Percentiles rank a stretch among this genome's conserved stretches.
These are phyloP conservation scores for Tragelaphus oryx DNA, from an alignment of 2,797 vertebrate species.

Conservation along the genomic window DNA sequence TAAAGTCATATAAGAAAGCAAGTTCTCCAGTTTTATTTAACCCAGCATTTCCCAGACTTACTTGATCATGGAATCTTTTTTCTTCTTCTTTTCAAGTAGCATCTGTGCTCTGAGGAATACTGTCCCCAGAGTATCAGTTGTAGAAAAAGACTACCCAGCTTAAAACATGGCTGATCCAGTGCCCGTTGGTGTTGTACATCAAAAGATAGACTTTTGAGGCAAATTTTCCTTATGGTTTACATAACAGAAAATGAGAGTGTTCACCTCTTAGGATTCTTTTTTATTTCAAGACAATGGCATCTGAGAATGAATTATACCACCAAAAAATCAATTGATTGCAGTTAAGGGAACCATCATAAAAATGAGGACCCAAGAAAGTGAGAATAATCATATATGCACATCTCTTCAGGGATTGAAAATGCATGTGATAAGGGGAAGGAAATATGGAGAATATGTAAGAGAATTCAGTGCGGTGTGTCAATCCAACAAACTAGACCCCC, in stretches of 20 bases:
- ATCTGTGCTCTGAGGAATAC: conserved; percentile 57
- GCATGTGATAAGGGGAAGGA: neutral
- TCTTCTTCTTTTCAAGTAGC: conserved; percentile 24
- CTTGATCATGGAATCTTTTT: conserved; percentile 32
- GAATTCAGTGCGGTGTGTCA: neutral
- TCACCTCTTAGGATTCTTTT: neutral
- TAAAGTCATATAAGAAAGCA: conserved; percentile 50
- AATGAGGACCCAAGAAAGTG: neutral
- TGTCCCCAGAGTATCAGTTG: conserved; percentile 50
- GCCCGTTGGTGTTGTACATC: conserved; percentile 6
- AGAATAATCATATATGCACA: neutral
- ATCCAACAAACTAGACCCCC: neutral
- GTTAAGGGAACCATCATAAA: neutral
- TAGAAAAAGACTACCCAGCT: conserved; percentile 19
- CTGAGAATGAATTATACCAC: neutral
- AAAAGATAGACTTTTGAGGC: neutral
- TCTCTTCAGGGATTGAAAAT: neutral
- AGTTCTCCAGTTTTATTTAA: conserved; percentile 59
- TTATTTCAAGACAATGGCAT: neutral
- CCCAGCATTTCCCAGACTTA: conserved; percentile 56
- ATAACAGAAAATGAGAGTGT: neutral
- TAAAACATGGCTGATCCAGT: conserved; percentile 31
- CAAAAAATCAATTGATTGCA: neutral
- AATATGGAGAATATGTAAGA: neutral
- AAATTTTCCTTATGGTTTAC: neutral